A percentile compares a stretch with the other conserved stretches of the same genome.
Evolutionary conservation across 2,797 vertebrate species (phyloP).

Genomic region (Leuciscus waleckii): DNA sequence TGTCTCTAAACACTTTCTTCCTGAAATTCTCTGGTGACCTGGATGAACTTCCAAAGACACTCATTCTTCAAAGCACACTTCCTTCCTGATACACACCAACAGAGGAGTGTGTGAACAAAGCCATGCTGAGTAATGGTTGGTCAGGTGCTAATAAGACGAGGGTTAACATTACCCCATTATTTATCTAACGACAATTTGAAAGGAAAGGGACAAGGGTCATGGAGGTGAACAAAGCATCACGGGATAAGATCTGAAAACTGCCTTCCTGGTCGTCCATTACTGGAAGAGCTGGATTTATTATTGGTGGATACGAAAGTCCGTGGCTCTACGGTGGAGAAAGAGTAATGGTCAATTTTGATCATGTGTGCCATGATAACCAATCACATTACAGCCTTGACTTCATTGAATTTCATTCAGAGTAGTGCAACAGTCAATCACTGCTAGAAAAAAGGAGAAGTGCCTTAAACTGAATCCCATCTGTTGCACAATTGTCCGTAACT

Average conservation of each 20-base stretch:
- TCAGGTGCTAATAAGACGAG: background rate
- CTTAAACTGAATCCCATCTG: background rate
- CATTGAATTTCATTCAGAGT: background rate
- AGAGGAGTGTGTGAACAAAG: background rate
- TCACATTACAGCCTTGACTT: background rate
- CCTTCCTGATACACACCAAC: background rate
- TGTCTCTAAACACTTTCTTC: background rate
- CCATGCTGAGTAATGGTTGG: background rate
- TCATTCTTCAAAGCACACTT: background rate
- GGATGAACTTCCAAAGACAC: slow-evolving; percentile 8
- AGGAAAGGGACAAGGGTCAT: background rate
- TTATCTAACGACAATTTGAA: background rate
- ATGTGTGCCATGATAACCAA: background rate
- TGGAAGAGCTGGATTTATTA: background rate
- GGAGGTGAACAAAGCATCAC: slow-evolving; percentile 15
- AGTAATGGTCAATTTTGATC: background rate
- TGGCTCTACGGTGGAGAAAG: background rate
- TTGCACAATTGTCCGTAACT: background rate
- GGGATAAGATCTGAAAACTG: slow-evolving; percentile 21
- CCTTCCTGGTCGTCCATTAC: background rate
- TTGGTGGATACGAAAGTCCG: background rate
- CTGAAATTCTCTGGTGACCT: background rate
- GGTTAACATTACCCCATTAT: slow-evolving; percentile 6
- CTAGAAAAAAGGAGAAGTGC: background rate
- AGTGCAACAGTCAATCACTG: background rate